A percentile compares a stretch with the other conserved stretches of the same genome.
Conservation (phyloP, 2,888 invertebrate genomes). For the Drosophila cracens region DNA sequence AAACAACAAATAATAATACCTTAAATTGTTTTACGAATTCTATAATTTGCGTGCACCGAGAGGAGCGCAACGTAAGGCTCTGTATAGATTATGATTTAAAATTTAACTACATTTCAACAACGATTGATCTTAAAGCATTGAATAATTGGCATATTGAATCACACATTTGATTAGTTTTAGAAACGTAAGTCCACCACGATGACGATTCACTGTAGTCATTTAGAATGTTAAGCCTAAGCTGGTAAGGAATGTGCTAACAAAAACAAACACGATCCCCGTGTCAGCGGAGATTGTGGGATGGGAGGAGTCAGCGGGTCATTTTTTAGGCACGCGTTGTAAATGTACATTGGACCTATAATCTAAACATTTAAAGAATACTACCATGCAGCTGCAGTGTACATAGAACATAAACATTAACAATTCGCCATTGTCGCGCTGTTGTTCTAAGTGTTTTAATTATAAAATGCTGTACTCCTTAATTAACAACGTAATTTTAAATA, state of each 20-base stretch:
- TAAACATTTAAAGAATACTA: slow-evolving; percentile 47
- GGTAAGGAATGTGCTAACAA: slow-evolving; percentile 20
- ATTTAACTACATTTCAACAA: slow-evolving; percentile 25
- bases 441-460: slow-evolving; percentile 67
- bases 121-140: slow-evolving; percentile 13
- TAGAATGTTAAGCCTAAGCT: slow-evolving; percentile 48
- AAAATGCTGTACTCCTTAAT: slow-evolving; percentile 76
- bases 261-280: slow-evolving; percentile 4
- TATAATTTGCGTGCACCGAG: slow-evolving; percentile 12
- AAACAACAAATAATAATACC: slow-evolving; percentile 5
- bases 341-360: slow-evolving; percentile 65
- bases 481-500: slow-evolving; percentile 62
- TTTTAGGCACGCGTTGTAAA: slow-evolving; percentile 24
- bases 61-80: slow-evolving; percentile 26
- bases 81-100: slow-evolving; percentile 52
- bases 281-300: slow-evolving; percentile 9
- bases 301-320: slow-evolving; percentile 28
- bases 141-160: slow-evolving; percentile 29
- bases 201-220: slow-evolving; percentile 62
- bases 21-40: slow-evolving; percentile 29
- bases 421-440: slow-evolving; percentile 56
- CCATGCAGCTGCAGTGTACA: slow-evolving; percentile 59
- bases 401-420: slow-evolving; percentile 61
- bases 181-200: slow-evolving; percentile 34
- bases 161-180: slow-evolving; percentile 43